Percentiles rank a stretch among this genome's conserved stretches.
These are phyloP conservation scores for Oligia fasciuncula DNA, from an alignment of 2,888 invertebrate species.

Conservation along the genomic window DNA sequence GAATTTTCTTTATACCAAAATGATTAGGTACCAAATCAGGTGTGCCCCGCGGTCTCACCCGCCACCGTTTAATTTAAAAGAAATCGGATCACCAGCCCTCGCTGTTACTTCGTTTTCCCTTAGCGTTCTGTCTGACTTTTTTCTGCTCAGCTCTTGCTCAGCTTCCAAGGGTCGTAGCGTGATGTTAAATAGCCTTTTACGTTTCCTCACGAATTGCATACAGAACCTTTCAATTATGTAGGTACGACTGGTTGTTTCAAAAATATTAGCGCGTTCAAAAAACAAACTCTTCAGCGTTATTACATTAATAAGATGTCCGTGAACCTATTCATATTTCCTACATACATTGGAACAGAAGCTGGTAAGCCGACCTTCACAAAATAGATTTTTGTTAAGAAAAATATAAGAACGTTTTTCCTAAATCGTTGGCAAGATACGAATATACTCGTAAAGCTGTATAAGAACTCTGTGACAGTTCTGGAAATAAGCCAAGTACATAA, in stretches of 20 bases:
- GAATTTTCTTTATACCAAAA: background rate
- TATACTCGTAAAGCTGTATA: constrained; percentile 44
- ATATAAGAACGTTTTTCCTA: constrained; percentile 40
- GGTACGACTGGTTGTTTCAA: background rate
- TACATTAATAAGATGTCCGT: background rate
- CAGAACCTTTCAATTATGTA: background rate
- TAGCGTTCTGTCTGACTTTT: background rate
- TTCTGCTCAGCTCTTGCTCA: background rate
- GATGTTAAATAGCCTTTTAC: background rate
- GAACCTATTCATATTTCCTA: constrained; percentile 8
- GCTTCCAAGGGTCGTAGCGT: background rate
- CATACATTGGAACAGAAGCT: constrained; percentile 14
- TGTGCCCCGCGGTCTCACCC: background rate
- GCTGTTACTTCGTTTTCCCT: background rate
- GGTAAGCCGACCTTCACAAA: constrained; percentile 17
- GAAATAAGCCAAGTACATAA: constrained; percentile 61
- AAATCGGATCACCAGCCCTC: background rate
- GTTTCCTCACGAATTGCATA: background rate
- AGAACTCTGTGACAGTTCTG: constrained; percentile 54
- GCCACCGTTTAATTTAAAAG: background rate
- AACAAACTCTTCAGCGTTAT: background rate
- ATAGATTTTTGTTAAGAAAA: constrained; percentile 29
- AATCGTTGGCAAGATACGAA: constrained; percentile 56
- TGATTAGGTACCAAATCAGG: background rate
- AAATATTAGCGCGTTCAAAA: background rate